Conservation (phyloP, 2,113 vertebrate species). For the Eclectus roratus region DNA sequence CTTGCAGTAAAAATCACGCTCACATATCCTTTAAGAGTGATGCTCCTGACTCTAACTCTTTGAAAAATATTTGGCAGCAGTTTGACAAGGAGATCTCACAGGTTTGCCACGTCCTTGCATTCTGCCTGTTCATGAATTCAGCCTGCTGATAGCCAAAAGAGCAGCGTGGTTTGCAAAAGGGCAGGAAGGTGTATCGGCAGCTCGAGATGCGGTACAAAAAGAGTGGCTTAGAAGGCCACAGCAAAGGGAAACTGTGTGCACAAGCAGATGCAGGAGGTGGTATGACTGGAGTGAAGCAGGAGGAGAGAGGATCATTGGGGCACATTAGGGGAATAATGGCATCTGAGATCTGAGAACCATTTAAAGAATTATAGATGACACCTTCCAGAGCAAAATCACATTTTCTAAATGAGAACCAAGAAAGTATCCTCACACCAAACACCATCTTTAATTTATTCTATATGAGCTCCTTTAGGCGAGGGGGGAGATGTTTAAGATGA, state of each 20-base stretch:
- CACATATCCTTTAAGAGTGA: neutral
- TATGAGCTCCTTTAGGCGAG: neutral
- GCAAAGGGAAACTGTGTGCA: neutral
- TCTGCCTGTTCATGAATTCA: neutral
- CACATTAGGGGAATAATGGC: neutral
- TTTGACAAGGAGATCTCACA: neutral
- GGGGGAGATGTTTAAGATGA: neutral
- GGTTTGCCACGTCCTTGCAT: neutral
- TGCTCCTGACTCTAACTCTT: neutral
- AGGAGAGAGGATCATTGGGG: neutral
- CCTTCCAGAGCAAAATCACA: neutral
- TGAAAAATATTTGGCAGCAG: neutral
- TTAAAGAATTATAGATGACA: neutral
- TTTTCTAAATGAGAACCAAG: neutral
- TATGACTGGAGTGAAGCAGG: neutral
- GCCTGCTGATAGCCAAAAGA: neutral
- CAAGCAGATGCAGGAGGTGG: neutral
- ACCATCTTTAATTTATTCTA: neutral
- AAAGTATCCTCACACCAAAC: neutral
- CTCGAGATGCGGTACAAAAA: rapidly evolving
- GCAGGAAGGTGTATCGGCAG: neutral
- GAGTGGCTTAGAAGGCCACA: neutral
- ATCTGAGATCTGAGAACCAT: neutral
- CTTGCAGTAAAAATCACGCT: neutral
- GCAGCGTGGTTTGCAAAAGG: neutral